Evolutionary conservation across 2,797 vertebrate species (phyloP).

Genomic region (Paramormyrops hopkinsi): DNA sequence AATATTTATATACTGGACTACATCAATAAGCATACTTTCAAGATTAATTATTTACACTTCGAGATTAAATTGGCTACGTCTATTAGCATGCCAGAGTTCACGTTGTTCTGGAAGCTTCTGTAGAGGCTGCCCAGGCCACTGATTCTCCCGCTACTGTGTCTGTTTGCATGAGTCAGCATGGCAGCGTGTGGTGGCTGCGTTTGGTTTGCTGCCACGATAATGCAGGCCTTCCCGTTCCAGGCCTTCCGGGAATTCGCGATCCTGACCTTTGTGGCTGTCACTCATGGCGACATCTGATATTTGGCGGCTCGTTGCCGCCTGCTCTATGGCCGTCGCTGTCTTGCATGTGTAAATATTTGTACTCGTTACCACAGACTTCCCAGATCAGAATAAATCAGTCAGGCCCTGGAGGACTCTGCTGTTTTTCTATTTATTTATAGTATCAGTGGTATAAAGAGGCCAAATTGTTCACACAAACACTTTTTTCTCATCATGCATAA

Average conservation of each 20-base stretch:
- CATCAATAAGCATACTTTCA: not conserved
- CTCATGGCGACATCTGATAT: constrained; percentile 6
- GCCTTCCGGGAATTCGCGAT: not conserved
- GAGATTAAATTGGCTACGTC: not conserved
- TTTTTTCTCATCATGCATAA: not conserved
- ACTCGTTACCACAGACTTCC: not conserved
- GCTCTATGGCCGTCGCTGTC: not conserved
- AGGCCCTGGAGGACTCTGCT: not conserved
- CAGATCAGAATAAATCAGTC: not conserved
- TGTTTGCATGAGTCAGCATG: not conserved
- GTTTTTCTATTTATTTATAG: not conserved
- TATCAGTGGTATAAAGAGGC: not conserved
- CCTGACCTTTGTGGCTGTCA: constrained; percentile 10
- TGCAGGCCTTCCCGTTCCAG: not conserved
- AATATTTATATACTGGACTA: not conserved
- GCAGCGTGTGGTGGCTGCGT: not conserved
- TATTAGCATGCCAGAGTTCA: not conserved
- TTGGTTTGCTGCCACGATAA: not conserved
- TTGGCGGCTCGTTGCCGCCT: not conserved
- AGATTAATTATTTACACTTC: not conserved
- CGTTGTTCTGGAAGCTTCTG: not conserved
- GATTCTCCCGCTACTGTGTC: not conserved
- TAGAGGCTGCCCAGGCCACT: not conserved
- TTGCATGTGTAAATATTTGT: constrained; percentile 13
- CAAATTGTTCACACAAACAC: not conserved